These are phyloP conservation scores for Riparia riparia DNA, from an alignment of 2,113 vertebrate genomes.

Conservation along the genomic window DNA sequence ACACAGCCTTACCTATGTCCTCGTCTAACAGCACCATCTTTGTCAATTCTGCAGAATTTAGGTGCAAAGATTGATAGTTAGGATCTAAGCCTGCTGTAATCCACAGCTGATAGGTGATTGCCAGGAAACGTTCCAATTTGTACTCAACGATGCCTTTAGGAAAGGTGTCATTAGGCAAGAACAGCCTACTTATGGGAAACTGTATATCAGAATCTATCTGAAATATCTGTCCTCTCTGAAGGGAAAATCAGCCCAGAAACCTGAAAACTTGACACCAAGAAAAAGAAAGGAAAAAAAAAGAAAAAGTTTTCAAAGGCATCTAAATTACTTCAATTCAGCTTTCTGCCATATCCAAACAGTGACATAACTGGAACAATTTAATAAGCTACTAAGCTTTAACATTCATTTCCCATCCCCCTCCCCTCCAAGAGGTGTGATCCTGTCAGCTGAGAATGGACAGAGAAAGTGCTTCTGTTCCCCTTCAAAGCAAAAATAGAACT, in stretches of 20 bases:
- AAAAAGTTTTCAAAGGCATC: neutral
- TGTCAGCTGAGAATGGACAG: neutral
- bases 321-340: neutral
- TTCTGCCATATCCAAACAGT: neutral
- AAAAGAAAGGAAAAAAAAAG: neutral
- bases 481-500: constrained; percentile 11
- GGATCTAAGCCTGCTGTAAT: neutral
- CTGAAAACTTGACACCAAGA: neutral
- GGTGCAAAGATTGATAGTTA: neutral
- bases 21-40: neutral
- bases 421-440: neutral
- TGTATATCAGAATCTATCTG: neutral
- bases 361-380: constrained; percentile 42
- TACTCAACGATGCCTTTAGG: neutral
- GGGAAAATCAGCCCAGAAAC: neutral
- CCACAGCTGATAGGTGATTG: neutral
- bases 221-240: neutral
- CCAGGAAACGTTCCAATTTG: neutral
- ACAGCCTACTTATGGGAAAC: neutral
- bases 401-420: neutral
- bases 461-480: neutral
- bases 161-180: neutral
- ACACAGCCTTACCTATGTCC: neutral
- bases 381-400: neutral
- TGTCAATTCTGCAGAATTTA: neutral